These are phyloP conservation scores for Myocastor coypus DNA, from an alignment of 2,113 vertebrate species.

Conservation along the genomic window DNA sequence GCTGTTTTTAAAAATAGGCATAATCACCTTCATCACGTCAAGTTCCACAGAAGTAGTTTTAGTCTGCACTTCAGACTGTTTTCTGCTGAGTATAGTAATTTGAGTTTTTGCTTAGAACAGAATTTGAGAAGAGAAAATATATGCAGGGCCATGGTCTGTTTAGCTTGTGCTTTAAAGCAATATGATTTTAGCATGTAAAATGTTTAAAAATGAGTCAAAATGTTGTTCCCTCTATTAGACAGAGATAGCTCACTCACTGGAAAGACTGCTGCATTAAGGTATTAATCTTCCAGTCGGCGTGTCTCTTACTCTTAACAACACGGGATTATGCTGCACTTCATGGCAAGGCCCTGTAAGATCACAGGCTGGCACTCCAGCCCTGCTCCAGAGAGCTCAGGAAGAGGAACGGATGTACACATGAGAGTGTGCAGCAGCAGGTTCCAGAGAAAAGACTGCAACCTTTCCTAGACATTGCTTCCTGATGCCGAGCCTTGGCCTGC, in stretches of 20 bases:
- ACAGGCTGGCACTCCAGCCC: not conserved
- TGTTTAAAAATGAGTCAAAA: slow-evolving; percentile 40
- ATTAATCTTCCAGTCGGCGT: slow-evolving; percentile 24
- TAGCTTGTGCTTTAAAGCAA: not conserved
- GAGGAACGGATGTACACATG: not conserved
- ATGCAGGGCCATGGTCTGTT: not conserved
- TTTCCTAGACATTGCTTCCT: not conserved
- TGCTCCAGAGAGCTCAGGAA: not conserved
- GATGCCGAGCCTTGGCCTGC: not conserved
- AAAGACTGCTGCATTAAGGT: not conserved
- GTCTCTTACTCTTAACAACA: slow-evolving; percentile 65
- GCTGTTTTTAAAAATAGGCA: not conserved
- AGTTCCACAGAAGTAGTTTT: slow-evolving; percentile 5
- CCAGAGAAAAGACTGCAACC: not conserved
- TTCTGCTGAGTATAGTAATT: not conserved
- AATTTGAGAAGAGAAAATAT: not conserved
- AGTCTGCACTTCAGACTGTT: not conserved
- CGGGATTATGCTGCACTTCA: slow-evolving; percentile 31
- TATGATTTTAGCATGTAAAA: not conserved
- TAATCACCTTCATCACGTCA: slow-evolving; percentile 8
- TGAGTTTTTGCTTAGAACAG: slow-evolving; percentile 43
- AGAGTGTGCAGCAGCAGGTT: not conserved
- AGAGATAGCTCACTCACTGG: not conserved
- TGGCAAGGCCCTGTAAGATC: not conserved
- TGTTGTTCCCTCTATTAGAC: not conserved